phyloP scores from a whole-genome alignment of 2,797 vertebrate genomes.

The Xenops minutus region DNA sequence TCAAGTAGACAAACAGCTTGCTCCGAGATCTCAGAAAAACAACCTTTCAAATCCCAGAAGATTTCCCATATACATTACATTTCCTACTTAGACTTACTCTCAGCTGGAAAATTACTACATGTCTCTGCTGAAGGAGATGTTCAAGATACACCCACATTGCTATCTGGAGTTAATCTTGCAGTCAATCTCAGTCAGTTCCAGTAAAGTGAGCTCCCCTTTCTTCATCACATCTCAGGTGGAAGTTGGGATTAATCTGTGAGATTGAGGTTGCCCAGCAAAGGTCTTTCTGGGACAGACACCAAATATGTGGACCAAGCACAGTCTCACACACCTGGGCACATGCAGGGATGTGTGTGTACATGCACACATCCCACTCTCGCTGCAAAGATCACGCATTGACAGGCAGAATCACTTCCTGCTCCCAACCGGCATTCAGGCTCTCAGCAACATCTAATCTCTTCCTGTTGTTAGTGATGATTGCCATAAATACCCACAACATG shows the following conservation, averaged over 20 bases:
- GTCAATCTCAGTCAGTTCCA: neutral
- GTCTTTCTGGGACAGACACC: neutral
- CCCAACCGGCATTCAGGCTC: neutral
- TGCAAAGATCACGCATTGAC: neutral
- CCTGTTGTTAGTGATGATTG: neutral
- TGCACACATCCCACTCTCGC: neutral
- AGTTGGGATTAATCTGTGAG: neutral
- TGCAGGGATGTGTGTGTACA: neutral
- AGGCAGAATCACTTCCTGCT: neutral
- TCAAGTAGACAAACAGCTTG: neutral
- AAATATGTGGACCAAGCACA: neutral
- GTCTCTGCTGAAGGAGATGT: neutral
- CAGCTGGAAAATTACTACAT: neutral
- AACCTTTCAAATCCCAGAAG: neutral
- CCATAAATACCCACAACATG: neutral
- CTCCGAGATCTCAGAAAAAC: neutral
- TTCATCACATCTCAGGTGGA: neutral
- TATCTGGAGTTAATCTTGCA: neutral
- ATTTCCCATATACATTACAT: neutral
- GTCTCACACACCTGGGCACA: neutral
- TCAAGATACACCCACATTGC: neutral
- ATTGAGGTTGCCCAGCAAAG: neutral
- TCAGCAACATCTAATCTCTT: neutral
- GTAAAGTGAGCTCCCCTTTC: neutral
- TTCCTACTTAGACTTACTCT: neutral